Conservation (phyloP, 2,888 invertebrate species). For the Fabriciana adippe region DNA sequence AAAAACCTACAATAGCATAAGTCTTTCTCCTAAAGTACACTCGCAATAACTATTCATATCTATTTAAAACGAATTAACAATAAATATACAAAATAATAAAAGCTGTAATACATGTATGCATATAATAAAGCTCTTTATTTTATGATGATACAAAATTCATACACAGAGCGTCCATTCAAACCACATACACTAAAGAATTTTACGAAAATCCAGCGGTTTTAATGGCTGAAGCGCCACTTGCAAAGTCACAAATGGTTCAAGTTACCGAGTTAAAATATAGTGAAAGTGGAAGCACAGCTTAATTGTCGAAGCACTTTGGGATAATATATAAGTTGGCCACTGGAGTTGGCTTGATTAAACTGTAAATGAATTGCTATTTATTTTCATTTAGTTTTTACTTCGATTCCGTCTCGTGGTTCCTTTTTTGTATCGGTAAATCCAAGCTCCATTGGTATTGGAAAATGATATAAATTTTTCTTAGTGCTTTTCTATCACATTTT, state of each 20-base stretch:
- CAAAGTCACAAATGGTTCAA: constrained; percentile 30
- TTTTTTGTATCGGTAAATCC: background rate
- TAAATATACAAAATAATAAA: too few species aligned
- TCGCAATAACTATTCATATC: too few species aligned
- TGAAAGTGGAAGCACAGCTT: constrained; percentile 27
- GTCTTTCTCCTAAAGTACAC: too few species aligned
- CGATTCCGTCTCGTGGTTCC: background rate
- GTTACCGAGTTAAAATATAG: constrained; percentile 22
- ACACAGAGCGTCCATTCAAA: background rate
- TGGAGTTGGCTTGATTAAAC: constrained; percentile 25
- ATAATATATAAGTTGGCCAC: constrained; percentile 24
- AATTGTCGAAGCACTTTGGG: constrained; percentile 30
- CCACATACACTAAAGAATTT: constrained; percentile 9
- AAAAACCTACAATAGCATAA: too few species aligned
- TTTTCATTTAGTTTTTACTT: background rate
- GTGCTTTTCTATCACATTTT: too few species aligned
- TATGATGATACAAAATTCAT: constrained; percentile 3
- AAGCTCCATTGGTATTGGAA: too few species aligned
- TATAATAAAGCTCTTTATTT: background rate
- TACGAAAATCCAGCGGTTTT: constrained; percentile 20
- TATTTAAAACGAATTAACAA: too few species aligned
- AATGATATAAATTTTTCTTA: too few species aligned
- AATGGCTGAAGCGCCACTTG: constrained; percentile 27
- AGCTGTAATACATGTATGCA: too few species aligned
- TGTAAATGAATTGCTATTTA: constrained; percentile 9